Evolutionary conservation across 2,888 invertebrate genomes (phyloP).

Genomic region (Yponomeuta plumbellus): DNA sequence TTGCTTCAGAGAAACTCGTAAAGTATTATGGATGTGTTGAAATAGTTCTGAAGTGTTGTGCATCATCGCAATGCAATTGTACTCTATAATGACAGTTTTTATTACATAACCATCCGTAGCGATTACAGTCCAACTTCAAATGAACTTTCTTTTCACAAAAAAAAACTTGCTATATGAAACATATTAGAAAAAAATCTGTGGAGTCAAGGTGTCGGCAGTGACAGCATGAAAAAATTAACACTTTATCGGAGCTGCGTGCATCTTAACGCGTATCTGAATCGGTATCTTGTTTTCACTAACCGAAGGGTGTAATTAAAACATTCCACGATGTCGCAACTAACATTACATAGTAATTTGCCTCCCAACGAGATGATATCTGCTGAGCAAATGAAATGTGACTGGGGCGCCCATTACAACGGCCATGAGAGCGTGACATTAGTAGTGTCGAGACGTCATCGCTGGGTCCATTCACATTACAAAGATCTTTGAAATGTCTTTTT

Average conservation of each 20-base stretch:
- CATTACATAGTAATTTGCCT: constrained; percentile 48
- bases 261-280: background rate
- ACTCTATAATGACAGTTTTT: constrained; percentile 13
- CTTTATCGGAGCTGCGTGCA: constrained; percentile 7
- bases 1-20: constrained; percentile 12
- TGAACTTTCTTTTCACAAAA: background rate
- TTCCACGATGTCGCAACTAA: constrained; percentile 49
- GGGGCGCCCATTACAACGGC: constrained; percentile 44
- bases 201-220: background rate
- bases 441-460: constrained; percentile 22
- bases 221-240: background rate
- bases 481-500: background rate
- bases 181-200: constrained; percentile 10
- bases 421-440: constrained; percentile 46
- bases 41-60: background rate
- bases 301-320: constrained; percentile 35
- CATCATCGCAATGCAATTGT: constrained; percentile 1
- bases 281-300: constrained; percentile 20
- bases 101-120: background rate
- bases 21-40: constrained; percentile 5
- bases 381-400: constrained; percentile 55
- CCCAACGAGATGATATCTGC: constrained; percentile 40
- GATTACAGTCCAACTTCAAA: background rate
- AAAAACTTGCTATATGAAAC: background rate
- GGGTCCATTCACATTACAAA: constrained; percentile 27